These are phyloP conservation scores for Metallyticus violacea DNA, from an alignment of 2,888 invertebrate genomes.

Conservation along the genomic window DNA sequence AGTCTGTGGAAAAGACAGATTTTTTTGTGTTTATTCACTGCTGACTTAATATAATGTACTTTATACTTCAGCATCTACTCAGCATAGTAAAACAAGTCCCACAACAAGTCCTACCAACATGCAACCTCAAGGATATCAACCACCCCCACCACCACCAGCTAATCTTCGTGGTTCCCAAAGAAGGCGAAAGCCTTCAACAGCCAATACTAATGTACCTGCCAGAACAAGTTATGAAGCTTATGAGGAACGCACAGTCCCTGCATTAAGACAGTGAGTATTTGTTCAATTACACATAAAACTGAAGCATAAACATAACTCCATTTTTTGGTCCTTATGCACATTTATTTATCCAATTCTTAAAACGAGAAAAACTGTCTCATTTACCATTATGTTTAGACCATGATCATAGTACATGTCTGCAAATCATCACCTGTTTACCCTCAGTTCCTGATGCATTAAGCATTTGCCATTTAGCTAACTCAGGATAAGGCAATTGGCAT, in stretches of 20 bases:
- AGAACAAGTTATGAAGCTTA: slow-evolving; percentile 79
- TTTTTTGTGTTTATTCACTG: not conserved
- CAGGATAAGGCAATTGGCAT: too few species aligned
- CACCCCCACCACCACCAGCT: not conserved
- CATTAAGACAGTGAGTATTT: slow-evolving; percentile 73
- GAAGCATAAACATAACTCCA: too few species aligned
- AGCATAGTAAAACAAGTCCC: slow-evolving; percentile 5
- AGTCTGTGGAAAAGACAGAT: not conserved
- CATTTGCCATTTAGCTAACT: too few species aligned
- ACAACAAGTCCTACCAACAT: slow-evolving; percentile 19
- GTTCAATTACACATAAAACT: not conserved
- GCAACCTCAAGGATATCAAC: slow-evolving; percentile 10
- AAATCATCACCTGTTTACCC: too few species aligned
- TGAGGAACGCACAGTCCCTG: slow-evolving; percentile 81
- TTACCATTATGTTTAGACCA: too few species aligned
- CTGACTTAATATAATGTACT: not conserved
- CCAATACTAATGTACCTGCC: slow-evolving; percentile 48
- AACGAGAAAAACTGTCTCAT: too few species aligned
- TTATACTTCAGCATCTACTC: not conserved
- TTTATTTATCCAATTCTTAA: too few species aligned
- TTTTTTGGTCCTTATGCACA: too few species aligned
- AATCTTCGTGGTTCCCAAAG: slow-evolving; percentile 19
- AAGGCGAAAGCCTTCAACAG: slow-evolving; percentile 14
- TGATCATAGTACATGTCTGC: too few species aligned
- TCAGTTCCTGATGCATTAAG: too few species aligned